A percentile compares a stretch with the other conserved stretches of the same genome.
phyloP scores from a whole-genome alignment of 2,888 invertebrate species.

The Hydrotaea cyrtoneurina region DNA sequence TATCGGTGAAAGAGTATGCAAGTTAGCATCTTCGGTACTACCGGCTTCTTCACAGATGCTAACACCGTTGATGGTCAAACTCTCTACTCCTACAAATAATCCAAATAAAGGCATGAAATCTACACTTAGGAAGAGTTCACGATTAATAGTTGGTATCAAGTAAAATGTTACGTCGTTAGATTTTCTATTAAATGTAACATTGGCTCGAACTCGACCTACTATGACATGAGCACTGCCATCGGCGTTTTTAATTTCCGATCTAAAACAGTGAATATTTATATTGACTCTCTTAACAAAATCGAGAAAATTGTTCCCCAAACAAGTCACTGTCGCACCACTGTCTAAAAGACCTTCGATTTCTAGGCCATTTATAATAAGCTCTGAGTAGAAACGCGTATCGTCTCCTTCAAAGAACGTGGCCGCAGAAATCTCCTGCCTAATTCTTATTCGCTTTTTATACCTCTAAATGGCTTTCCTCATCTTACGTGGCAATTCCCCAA shows the following conservation, averaged over 20 bases:
- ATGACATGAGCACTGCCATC: conserved; percentile 32
- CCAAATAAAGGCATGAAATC: conserved; percentile 26
- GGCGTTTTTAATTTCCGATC: conserved; percentile 12
- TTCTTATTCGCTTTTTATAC: not conserved
- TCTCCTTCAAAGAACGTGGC: conserved; percentile 3
- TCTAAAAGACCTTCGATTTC: conserved; percentile 23
- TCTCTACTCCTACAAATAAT: not conserved
- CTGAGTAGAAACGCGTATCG: conserved; percentile 12
- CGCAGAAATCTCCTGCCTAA: conserved; percentile 11
- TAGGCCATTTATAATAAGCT: not conserved
- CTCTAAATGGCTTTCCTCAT: not conserved
- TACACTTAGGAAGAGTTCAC: conserved; percentile 28
- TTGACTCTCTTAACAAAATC: not conserved
- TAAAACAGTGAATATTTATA: not conserved
- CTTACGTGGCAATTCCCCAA: not conserved
- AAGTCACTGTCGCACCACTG: conserved; percentile 25
- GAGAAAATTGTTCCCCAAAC: conserved; percentile 20
- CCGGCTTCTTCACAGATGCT: not conserved
- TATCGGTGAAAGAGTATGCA: not conserved
- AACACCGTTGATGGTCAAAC: conserved; percentile 17
- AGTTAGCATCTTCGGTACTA: not conserved
- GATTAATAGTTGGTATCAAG: conserved; percentile 5
- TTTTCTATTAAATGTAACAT: not conserved
- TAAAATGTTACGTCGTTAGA: not conserved
- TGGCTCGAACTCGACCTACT: not conserved